Conservation (phyloP, 2,113 vertebrate species). For the Chamaetylas fuelleborni region DNA sequence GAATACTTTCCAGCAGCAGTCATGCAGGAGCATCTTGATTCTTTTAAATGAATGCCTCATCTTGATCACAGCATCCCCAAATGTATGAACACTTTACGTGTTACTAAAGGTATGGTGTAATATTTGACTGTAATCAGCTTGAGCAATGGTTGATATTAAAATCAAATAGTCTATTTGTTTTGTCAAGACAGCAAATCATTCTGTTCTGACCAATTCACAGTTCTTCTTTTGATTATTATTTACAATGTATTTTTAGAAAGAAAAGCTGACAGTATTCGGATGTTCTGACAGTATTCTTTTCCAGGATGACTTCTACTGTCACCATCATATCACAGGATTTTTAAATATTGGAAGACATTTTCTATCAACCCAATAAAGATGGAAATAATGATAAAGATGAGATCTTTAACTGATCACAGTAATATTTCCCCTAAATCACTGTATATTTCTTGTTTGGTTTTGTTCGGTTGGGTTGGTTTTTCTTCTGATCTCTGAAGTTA, state of each 20-base stretch:
- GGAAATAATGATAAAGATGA: background rate
- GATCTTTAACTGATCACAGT: background rate
- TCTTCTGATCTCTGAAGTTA: background rate
- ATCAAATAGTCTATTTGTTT: background rate
- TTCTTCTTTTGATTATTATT: background rate
- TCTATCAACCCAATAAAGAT: background rate
- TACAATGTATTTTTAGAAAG: background rate
- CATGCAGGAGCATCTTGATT: background rate
- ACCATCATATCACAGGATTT: background rate
- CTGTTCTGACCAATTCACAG: background rate
- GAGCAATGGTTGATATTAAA: background rate
- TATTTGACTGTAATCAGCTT: background rate
- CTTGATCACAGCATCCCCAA: background rate
- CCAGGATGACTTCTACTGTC: background rate
- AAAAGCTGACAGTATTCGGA: background rate
- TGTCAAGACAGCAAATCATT: background rate
- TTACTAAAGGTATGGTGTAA: background rate
- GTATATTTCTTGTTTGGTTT: background rate
- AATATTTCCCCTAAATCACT: background rate
- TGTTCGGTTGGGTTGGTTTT: fast-evolving
- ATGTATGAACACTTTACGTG: background rate
- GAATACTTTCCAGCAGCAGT: background rate
- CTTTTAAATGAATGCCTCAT: background rate
- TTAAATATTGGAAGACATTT: background rate
- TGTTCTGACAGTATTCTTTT: background rate